Evolutionary conservation across 92 coral and sea anemone genomes (phyloP), one percentile per base, ranked within the genome.

Genomic region (Epizoanthus rinbou): DNA sequence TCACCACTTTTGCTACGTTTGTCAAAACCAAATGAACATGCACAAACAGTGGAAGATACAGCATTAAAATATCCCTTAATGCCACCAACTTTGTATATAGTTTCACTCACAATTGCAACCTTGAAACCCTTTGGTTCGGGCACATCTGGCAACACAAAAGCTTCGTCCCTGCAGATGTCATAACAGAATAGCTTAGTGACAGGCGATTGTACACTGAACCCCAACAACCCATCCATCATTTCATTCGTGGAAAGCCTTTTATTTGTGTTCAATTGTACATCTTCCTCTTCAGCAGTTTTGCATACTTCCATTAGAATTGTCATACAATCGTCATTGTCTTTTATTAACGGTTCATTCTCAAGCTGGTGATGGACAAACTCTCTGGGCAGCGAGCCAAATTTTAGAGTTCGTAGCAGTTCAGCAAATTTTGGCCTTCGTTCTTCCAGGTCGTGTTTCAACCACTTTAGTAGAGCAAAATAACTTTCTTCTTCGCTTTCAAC

Each of bases 401-500:
- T 69, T 47, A 92, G 37, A 19, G 50, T 25, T 6, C 73, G 79
- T 54, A 92, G 67, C 24, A 90, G 57, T 7, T 80, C 76, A 8
- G 92, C 85, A 19, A 90, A 76, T 16, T 57, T 64, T 18, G 73
- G 19, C 2, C 17, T 67, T 25, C 97, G 91, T 16, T 17, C 24
- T 6, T 21, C 66, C 31, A 66, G 75, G 41, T 92, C 82, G 57
- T 92, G 90, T 35, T 80, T 85, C 0, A 88, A 86, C 97, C 94
- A 92, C 69, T 84, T 90, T 24, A 92, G 37, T 45, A 87, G 90
- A 64, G 92, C 90, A 64, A 68, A 69, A 69, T 86, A 90, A 0
- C 85, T 91, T 73, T 92, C 92, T 18, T 80, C 87, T 74, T 92
- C 97, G 28, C 68, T 79, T 37, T 90, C 90, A 24, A 92, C 90